A percentile compares a stretch with the other conserved stretches of the same genome.
phyloP scores from a whole-genome alignment of 35 echinoderm and acorn worm species.

The Patiria miniata region DNA sequence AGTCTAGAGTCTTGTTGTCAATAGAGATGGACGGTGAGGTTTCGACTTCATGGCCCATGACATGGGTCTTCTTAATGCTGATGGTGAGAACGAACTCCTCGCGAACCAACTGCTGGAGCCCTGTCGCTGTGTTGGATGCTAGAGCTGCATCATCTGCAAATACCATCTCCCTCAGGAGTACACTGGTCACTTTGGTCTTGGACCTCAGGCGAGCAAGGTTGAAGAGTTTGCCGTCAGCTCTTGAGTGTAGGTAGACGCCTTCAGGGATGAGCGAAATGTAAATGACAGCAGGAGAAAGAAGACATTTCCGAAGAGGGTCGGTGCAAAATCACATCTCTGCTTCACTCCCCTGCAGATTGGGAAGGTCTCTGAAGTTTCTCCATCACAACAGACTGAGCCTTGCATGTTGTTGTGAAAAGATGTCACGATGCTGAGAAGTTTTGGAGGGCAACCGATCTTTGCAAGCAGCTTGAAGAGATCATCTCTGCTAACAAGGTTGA shows the following conservation, averaged over 20 bases:
- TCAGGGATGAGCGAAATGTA: conserved; percentile 38
- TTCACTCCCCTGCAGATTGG: conserved; percentile 56
- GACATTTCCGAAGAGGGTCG: conserved; percentile 65
- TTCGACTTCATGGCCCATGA: no score
- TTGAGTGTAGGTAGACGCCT: no score
- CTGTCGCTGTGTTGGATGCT: no score
- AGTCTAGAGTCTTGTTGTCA: no score
- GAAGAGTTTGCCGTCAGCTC: conserved; percentile 26
- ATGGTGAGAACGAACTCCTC: no score
- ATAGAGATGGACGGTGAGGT: no score
- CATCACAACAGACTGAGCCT: conserved; percentile 5
- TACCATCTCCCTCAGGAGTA: conserved; percentile 34
- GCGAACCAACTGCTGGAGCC: no score
- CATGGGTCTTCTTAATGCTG: no score
- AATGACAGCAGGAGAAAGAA: conserved; percentile 51
- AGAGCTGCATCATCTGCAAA: conserved; percentile 59
- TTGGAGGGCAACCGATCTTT: conserved; percentile 57
- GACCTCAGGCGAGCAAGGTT: conserved; percentile 17
- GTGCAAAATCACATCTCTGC: conserved; percentile 67
- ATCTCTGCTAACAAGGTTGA: conserved; percentile 45
- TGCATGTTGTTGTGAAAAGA: conserved; percentile 23
- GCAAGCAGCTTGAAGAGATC: conserved; percentile 19
- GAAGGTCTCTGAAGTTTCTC: not conserved
- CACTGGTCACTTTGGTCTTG: conserved; percentile 8
- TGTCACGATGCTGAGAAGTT: not conserved